Conservation (phyloP, 2,888 invertebrate species). For the Habrosyne pyritoides region DNA sequence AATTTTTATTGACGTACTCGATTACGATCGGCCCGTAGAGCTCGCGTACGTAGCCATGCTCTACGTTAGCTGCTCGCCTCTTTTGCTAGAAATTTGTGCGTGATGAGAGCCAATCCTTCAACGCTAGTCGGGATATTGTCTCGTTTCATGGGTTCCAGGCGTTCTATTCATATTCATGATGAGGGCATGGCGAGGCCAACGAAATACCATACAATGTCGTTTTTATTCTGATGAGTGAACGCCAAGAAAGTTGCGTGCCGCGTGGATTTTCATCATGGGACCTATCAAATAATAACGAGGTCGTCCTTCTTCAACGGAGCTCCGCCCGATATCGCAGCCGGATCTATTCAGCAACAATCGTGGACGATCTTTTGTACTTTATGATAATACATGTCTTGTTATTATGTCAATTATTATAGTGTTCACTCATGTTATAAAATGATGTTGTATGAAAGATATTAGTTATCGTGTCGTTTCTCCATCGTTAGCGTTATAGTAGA, state of each 20-base stretch:
- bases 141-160: slow-evolving; percentile 57
- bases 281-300: slow-evolving; percentile 80
- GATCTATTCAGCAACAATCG: slow-evolving; percentile 68
- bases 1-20: slow-evolving; percentile 65
- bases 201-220: slow-evolving; percentile 71
- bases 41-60: slow-evolving; percentile 25
- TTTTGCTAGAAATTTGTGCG: slow-evolving; percentile 66
- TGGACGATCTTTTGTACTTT: slow-evolving; percentile 70
- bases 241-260: slow-evolving; percentile 77
- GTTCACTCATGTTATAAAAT: slow-evolving; percentile 47
- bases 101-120: slow-evolving; percentile 75
- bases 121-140: slow-evolving; percentile 68
- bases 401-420: slow-evolving; percentile 58
- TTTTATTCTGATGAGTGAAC: slow-evolving; percentile 77
- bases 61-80: slow-evolving; percentile 33
- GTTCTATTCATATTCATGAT: slow-evolving; percentile 73
- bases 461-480: slow-evolving; percentile 18
- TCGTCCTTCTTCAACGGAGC: slow-evolving; percentile 63
- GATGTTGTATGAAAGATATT: slow-evolving; percentile 29
- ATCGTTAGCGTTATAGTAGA: slow-evolving; percentile 28
- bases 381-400: slow-evolving; percentile 65
- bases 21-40: slow-evolving; percentile 51
- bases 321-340: slow-evolving; percentile 62
- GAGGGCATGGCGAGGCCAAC: slow-evolving; percentile 54
- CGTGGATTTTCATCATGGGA: slow-evolving; percentile 76